Evolutionary conservation across 2,113 vertebrate genomes (phyloP).

Genomic region (Bucco capensis): DNA sequence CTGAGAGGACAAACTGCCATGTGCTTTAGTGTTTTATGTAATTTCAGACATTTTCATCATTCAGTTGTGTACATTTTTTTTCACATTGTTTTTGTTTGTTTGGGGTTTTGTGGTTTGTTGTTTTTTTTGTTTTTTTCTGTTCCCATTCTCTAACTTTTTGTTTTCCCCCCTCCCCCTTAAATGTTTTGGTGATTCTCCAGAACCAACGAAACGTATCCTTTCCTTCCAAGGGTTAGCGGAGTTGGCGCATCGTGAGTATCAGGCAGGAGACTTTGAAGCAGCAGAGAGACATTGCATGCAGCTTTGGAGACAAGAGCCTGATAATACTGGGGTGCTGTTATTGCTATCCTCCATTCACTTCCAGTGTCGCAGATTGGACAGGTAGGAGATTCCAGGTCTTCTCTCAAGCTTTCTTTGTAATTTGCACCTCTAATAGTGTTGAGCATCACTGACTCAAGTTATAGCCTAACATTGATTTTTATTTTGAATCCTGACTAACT

Average conservation of each 20-base stretch:
- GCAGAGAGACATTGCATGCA: constrained; percentile 99
- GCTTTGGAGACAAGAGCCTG: constrained; percentile 98
- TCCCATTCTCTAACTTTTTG: constrained; percentile 94
- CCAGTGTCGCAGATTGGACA: constrained; percentile 98
- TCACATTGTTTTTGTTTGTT: constrained; percentile 50
- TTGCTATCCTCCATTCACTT: constrained; percentile 98
- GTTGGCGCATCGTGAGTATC: constrained; percentile 99
- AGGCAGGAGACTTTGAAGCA: constrained; percentile 98
- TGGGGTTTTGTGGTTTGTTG: neutral
- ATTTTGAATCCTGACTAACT: neutral
- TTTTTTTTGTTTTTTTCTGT: constrained; percentile 46
- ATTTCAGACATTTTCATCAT: constrained; percentile 66
- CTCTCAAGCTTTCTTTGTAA: neutral
- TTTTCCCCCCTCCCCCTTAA: constrained; percentile 81
- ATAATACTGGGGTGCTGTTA: constrained; percentile 96
- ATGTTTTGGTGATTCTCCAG: constrained; percentile 95
- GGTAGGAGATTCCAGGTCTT: constrained; percentile 72
- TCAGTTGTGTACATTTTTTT: constrained; percentile 56
- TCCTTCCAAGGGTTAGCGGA: constrained; percentile 99
- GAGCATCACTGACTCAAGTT: neutral
- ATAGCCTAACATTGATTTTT: neutral
- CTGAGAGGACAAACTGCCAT: neutral
- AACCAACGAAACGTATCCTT: constrained; percentile 99
- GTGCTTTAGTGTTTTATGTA: constrained; percentile 37
- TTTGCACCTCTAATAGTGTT: neutral